A percentile compares a stretch with the other conserved stretches of the same genome.
Conservation (phyloP, 2,113 vertebrate species). For the Ameiurus melas region DNA sequence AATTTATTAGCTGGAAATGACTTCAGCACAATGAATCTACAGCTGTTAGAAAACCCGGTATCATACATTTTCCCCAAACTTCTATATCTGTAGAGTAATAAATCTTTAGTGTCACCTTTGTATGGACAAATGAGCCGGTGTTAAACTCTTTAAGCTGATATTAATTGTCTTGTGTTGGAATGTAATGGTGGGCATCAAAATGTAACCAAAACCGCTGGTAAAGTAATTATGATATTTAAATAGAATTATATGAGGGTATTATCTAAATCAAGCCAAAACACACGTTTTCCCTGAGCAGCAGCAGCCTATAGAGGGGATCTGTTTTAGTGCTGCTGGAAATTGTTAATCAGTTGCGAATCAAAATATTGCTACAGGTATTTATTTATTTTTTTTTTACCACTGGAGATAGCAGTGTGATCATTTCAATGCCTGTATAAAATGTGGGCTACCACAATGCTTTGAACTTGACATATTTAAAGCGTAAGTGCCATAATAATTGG, state of each 20-base stretch:
- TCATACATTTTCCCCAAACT: not conserved
- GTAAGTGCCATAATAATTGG: not conserved
- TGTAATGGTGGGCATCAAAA: not conserved
- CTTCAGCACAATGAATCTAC: constrained; percentile 1
- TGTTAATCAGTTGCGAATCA: not conserved
- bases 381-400: not conserved
- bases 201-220: not conserved
- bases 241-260: not conserved
- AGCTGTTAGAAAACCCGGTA: not conserved
- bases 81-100: not conserved
- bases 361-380: not conserved
- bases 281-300: not conserved
- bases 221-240: constrained; percentile 7
- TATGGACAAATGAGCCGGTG: not conserved
- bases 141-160: not conserved
- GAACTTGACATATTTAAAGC: not conserved
- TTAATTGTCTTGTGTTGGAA: constrained; percentile 5
- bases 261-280: not conserved
- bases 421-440: not conserved
- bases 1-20: constrained; percentile 33
- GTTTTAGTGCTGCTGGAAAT: not conserved
- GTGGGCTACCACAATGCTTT: not conserved
- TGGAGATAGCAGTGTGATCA: too few relatives aligned
- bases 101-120: not conserved
- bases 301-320: not conserved